These are phyloP conservation scores for Phylloscopus trochiloides DNA, from an alignment of 2,113 vertebrate species.

Conservation along the genomic window DNA sequence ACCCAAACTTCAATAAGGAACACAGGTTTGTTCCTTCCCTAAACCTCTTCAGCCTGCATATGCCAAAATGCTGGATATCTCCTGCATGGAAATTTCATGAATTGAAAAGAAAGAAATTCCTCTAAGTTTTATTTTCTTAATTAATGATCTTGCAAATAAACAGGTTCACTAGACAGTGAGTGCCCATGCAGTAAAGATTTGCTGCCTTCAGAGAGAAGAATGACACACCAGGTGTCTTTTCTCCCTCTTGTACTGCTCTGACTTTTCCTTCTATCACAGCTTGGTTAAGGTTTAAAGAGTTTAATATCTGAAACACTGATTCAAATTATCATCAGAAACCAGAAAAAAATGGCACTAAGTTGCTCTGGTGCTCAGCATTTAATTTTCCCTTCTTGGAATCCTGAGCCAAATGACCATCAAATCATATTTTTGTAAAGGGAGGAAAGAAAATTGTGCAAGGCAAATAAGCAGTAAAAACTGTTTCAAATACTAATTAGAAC, in stretches of 20 bases:
- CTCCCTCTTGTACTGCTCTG: not conserved
- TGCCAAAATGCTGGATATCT: not conserved
- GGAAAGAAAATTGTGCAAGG: not conserved
- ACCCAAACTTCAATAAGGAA: not conserved
- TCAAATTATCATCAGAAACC: not conserved
- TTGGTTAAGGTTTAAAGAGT: not conserved
- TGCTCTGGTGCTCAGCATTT: not conserved
- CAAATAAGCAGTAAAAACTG: not conserved
- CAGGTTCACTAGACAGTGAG: not conserved
- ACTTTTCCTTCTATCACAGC: not conserved
- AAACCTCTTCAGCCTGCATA: not conserved
- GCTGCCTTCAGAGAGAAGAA: not conserved
- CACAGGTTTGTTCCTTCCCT: rapidly evolving
- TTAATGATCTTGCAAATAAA: not conserved
- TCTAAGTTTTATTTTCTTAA: not conserved
- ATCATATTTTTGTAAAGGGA: not conserved
- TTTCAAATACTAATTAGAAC: not conserved
- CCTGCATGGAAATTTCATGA: not conserved
- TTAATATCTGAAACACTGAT: not conserved
- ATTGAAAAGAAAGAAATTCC: not conserved
- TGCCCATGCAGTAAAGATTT: not conserved
- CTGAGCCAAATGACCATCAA: not conserved
- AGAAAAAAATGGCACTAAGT: not conserved
- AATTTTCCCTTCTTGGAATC: not conserved
- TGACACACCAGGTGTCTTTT: not conserved